These are phyloP conservation scores for Crossocerus cetratus DNA, from an alignment of 2,888 invertebrate genomes.

Conservation along the genomic window DNA sequence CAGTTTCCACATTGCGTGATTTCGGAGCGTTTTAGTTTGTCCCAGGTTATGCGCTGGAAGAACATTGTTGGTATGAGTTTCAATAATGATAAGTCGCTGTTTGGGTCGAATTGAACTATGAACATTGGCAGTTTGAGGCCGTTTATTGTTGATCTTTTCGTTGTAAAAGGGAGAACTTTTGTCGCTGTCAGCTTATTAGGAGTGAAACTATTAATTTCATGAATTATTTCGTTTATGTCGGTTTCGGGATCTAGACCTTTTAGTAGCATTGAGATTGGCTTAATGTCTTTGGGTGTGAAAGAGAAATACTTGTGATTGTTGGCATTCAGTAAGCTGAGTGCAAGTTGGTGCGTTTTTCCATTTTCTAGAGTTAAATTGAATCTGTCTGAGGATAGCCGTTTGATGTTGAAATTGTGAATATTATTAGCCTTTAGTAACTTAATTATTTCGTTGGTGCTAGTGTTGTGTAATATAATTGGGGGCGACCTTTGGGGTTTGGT, in stretches of 20 bases:
- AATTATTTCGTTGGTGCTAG: background rate
- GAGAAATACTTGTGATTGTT: background rate
- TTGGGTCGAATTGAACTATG: background rate
- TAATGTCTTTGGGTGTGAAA: background rate
- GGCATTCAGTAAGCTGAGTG: background rate
- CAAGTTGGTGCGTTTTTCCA: background rate
- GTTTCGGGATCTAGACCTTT: background rate
- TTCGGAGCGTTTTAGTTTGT: background rate
- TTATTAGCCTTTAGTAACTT: background rate
- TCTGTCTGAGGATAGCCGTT: background rate
- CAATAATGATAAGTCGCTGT: background rate
- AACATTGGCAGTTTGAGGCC: background rate
- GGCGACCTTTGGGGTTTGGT: no score
- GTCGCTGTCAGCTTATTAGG: no score
- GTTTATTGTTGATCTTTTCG: background rate
- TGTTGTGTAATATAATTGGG: background rate
- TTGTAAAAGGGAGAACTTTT: background rate
- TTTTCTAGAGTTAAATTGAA: background rate
- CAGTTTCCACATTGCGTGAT: constrained; percentile 3
- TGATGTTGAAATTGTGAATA: background rate
- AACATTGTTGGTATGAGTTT: background rate
- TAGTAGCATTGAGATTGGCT: background rate
- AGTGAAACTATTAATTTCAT: background rate
- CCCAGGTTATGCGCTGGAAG: background rate
- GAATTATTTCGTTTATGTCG: background rate